Evolutionary conservation across 2,113 vertebrate species (phyloP), one percentile per base, ranked within the genome.

Genomic region (Alces alces): DNA sequence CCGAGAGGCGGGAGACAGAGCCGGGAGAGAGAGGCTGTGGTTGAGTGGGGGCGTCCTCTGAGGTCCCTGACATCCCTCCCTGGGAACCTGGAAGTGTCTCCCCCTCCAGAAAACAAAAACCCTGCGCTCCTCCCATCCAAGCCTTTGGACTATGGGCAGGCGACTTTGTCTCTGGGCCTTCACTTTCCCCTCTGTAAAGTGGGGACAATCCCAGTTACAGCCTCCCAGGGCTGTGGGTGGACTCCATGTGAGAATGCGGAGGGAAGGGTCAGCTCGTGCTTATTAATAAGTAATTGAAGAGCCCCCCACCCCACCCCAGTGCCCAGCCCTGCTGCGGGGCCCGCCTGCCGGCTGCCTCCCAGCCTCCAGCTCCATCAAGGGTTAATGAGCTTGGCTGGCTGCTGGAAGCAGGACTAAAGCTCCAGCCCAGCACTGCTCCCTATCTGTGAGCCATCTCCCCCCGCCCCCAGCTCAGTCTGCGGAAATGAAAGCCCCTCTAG

Each of bases 401-500:
- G 73, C 61, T 33, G 10, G 39, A 52, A 96, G 78, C 93, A 96
- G 54, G 61, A 98, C 78, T 79, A 78, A 95, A 86, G 93, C 87
- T 61, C 84, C 96, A 87, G 89, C 96, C 55, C 45, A 36, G 55
- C 80, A 30, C 27, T 2, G 79, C 95, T 92, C 88, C 79, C 61
- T 98, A 98, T 98, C 98, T 93, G 57, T 73, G 43, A 95, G 95
- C 97, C 52, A 97, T 97, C 98, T 96, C 97, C 88, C 28, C 70
- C 39, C 5, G 14, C 85, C 96, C 95, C 92, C 85, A 95, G 95
- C 96, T 96, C 83, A 55, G 85, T 55, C 70, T 86, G 96, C 19
- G 94, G 97, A 98, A 98, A 98, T 98, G 97, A 98, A 98, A 98
- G 73, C 66, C 82, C 61, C 25, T 21, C 50, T 19, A 73, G 61